Conservation (phyloP, 2,888 invertebrate genomes). For the Epistrophella euchroma region DNA sequence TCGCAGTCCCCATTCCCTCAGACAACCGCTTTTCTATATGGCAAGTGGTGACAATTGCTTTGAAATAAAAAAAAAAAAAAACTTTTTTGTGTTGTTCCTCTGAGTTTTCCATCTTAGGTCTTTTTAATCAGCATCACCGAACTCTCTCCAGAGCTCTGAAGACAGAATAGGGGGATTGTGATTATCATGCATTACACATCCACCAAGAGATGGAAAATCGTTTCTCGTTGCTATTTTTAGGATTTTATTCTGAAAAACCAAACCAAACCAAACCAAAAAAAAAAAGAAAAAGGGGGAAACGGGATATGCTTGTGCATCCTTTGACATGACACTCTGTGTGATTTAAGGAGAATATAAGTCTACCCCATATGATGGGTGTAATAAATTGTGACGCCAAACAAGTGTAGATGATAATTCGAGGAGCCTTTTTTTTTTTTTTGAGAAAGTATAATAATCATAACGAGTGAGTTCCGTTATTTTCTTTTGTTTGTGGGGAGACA, state of each 20-base stretch:
- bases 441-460: constrained; percentile 15
- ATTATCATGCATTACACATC: constrained; percentile 62
- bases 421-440: constrained; percentile 4
- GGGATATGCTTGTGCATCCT: constrained; percentile 57
- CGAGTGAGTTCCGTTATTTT: constrained; percentile 30
- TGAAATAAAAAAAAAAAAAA: constrained; percentile 45
- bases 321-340: constrained; percentile 52
- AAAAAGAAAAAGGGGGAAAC: constrained; percentile 24
- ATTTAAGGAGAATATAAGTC: constrained; percentile 29
- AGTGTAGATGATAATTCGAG: constrained; percentile 68
- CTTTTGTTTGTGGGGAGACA: constrained; percentile 3
- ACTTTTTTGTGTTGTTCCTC: not conserved
- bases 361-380: constrained; percentile 61
- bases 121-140: constrained; percentile 57
- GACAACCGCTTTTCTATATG: constrained; percentile 1
- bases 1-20: not conserved
- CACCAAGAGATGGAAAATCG: constrained; percentile 50
- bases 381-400: constrained; percentile 75
- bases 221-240: constrained; percentile 69
- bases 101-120: constrained; percentile 48
- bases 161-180: constrained; percentile 2
- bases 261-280: no score
- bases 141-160: not conserved
- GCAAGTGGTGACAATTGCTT: constrained; percentile 61
- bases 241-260: not conserved